Evolutionary conservation across 2,888 invertebrate species (phyloP).

Genomic region (Aethes cnicana): DNA sequence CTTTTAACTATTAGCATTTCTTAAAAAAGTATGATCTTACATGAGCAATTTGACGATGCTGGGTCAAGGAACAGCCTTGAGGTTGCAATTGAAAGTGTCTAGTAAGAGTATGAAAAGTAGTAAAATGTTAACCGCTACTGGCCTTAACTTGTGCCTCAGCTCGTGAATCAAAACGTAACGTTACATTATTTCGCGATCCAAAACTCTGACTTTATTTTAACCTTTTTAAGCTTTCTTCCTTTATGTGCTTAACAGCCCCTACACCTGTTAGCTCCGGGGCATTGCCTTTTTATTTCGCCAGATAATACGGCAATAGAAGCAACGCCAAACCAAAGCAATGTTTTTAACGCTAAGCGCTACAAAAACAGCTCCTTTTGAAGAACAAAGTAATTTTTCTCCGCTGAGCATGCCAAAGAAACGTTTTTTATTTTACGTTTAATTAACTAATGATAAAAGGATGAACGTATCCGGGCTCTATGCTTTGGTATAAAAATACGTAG

Average conservation of each 20-base stretch:
- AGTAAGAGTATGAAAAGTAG: no score
- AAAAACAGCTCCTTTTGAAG: constrained; percentile 10
- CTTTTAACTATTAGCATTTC: no score
- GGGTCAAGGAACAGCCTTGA: no score
- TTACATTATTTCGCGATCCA: constrained; percentile 65
- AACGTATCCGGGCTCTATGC: no score
- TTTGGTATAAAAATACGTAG: no score
- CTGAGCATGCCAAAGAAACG: background rate
- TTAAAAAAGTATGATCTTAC: no score
- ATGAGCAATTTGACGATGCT: no score
- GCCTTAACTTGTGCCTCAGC: constrained; percentile 15
- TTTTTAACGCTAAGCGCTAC: constrained; percentile 37
- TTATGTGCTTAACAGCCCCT: constrained; percentile 70
- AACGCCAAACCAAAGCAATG: constrained; percentile 52
- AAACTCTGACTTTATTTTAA: constrained; percentile 69
- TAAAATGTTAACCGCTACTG: constrained; percentile 18
- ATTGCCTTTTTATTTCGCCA: constrained; percentile 65
- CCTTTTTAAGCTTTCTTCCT: constrained; percentile 74
- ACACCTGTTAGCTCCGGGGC: constrained; percentile 76
- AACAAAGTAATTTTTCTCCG: constrained; percentile 1
- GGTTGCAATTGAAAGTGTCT: no score
- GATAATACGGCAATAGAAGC: constrained; percentile 58
- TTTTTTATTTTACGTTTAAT: constrained; percentile 35
- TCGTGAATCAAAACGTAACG: constrained; percentile 62
- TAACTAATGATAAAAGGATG: no score